Evolutionary conservation across 2,797 vertebrate species (phyloP), one percentile per base, ranked within the genome.

Genomic region (Phalloptychus januarius): DNA sequence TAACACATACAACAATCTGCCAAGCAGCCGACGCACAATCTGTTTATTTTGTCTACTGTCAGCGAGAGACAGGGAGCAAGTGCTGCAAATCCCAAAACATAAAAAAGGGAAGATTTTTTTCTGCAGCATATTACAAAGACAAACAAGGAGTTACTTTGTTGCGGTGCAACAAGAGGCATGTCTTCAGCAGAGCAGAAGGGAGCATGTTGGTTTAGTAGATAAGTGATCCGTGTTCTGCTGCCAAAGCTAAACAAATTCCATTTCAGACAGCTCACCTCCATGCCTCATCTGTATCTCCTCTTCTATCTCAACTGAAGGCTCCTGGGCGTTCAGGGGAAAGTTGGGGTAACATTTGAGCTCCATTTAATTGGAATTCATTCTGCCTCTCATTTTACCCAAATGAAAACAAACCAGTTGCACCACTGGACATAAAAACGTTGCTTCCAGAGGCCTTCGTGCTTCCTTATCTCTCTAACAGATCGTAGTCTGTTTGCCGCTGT

Each of bases 241-340:
- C 95, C 94, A 96, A 95, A 95, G 85, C 91, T 93, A 95, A 95
- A 96, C 94, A 95, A 95, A 96, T 95, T 96, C 95, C 95, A 93
- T 94, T 90, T 95, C 91, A 92, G 92, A 93, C 91, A 94, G 91
- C 92, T 95, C 93, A 94, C 93, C 92, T 95, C 89, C 83, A 81
- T 74, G 82, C 84, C 88, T 90, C 77, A 76, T 88, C 89, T 83
- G 87, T 94, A 94, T 96, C 94, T 93, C 81, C 80, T 88, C 85
- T 85, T 94, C 89, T 91, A 94, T 95, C 95, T 94, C 79, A 36
- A 84, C 88, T 87, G 61, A 88, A 88, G 89, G 86, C 83, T 78
- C 89, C 93, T 93, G 92, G 93, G 88, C 74, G 93, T 92, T 85
- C 78, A 86, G 74, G 86, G 84, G 87, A 89, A 82, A 85, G 83